Base-by-base conservation (phyloP, 2,797 vertebrate genomes). In the Takifugu ocellatus region DNA sequence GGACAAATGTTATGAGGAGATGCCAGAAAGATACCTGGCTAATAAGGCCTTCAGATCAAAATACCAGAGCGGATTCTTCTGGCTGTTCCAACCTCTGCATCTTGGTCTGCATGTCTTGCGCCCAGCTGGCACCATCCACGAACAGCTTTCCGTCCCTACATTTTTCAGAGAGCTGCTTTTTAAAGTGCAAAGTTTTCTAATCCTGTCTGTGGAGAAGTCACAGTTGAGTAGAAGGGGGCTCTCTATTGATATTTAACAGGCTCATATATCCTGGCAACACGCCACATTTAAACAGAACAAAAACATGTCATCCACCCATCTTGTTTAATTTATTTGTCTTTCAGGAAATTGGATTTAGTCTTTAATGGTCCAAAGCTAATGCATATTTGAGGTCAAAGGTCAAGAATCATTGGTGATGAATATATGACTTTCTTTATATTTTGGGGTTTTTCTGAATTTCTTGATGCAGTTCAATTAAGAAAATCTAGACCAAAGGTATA, bases 121-220 rank as follows among this genome's bases (percentile, higher is more conserved):
- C 63, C 1, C 0, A 66, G 42, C 59, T n/a, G 58, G 27, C 45
- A 24, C 59, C 59, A 64, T 70, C 74, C 61, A 59, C 49, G 16
- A 54, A 56, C 72, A 72, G 77, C 70, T 74, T 75, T 76, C 64
- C 79, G 58, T 66, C 29, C 47, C 49, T 58, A 49, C 68, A 66
- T 84, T 74, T 75, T 65, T 62, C 74, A 66, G 66, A 75, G 72
- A 76, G 72, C 77, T 70, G 74, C 77, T 78, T 74, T 77, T 75
- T 78, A 69, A 77, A 83, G 75, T 81, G 72, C 76, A 76, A 73
- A 78, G 77, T 78, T 77, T 64, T 62, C 56, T 80, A 83, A 83
- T 84, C 69, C 81, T 53, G 51, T 68, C 24, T 61, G 54, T 51
- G 51, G 52, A 59, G 64, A 66, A 72, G 69, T 78, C 78, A 85